These are phyloP conservation scores for Andrena trimmerana DNA, from an alignment of 2,888 invertebrate genomes.

Conservation along the genomic window DNA sequence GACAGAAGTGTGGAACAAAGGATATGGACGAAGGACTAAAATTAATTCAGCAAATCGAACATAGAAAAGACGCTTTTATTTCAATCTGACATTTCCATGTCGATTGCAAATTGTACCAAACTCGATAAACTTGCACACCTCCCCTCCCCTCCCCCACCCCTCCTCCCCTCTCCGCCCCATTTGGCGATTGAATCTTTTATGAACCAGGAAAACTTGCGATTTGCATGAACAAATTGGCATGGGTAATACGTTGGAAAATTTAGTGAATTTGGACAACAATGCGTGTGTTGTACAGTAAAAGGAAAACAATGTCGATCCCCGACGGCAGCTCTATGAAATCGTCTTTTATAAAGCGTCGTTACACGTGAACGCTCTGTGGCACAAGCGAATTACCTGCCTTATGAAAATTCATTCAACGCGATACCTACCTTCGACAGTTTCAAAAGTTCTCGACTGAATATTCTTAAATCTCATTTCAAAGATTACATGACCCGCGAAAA, in stretches of 20 bases:
- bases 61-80: neutral
- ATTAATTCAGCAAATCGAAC: neutral
- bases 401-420: constrained; percentile 53
- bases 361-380: constrained; percentile 2
- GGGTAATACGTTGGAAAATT: neutral
- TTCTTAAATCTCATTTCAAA: constrained; percentile 33
- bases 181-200: neutral
- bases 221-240: neutral
- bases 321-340: neutral
- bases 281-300: neutral
- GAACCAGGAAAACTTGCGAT: neutral
- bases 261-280: neutral
- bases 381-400: constrained; percentile 51
- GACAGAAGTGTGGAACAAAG: neutral
- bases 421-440: constrained; percentile 1
- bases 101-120: neutral
- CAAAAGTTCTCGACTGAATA: neutral
- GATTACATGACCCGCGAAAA: constrained; percentile 36
- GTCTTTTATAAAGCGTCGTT: constrained; percentile 14
- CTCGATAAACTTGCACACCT: neutral
- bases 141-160: neutral
- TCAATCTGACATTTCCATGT: neutral
- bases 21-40: neutral
- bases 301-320: constrained; percentile 4
- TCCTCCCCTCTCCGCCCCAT: neutral